phyloP scores from a whole-genome alignment of 2,113 vertebrate species.

The Lucifuga dentata region DNA sequence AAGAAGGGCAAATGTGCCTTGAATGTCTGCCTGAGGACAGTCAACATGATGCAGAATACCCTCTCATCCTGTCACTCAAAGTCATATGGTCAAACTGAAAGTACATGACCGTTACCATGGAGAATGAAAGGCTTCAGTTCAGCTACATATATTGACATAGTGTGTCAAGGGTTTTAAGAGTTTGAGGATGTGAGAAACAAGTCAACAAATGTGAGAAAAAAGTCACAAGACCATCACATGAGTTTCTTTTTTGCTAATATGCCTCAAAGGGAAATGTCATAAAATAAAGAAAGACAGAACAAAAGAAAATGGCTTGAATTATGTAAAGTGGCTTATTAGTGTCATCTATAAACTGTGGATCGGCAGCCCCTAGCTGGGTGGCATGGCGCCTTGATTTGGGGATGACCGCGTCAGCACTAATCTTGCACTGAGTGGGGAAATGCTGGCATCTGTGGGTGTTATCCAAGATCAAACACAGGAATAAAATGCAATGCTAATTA shows the following conservation, averaged over 20 bases:
- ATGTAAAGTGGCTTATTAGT: constrained; percentile 31
- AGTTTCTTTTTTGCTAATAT: background rate
- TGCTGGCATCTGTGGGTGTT: constrained; percentile 52
- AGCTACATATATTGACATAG: too few species aligned
- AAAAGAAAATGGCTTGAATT: constrained; percentile 15
- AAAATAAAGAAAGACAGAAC: constrained; percentile 18
- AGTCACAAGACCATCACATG: constrained; percentile 36
- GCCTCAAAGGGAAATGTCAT: background rate
- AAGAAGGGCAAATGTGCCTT: constrained; percentile 44
- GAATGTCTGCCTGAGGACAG: constrained; percentile 23
- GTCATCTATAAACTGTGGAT: constrained; percentile 17
- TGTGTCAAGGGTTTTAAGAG: background rate
- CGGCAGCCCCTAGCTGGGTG: constrained; percentile 1
- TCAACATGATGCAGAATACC: constrained; percentile 13
- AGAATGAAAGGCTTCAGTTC: constrained; percentile 11
- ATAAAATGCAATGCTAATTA: constrained; percentile 58
- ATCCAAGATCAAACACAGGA: constrained; percentile 50
- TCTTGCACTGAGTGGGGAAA: constrained; percentile 43
- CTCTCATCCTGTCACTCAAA: constrained; percentile 36
- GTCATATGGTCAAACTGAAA: constrained; percentile 33
- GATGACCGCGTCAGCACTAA: constrained; percentile 28
- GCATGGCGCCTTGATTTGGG: constrained; percentile 9
- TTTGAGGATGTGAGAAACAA: too few species aligned
- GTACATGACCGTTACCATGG: constrained; percentile 38
- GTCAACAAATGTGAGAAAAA: constrained; percentile 1